These are phyloP conservation scores for Acinonyx jubatus DNA, from an alignment of 2,113 vertebrate species.

Conservation along the genomic window DNA sequence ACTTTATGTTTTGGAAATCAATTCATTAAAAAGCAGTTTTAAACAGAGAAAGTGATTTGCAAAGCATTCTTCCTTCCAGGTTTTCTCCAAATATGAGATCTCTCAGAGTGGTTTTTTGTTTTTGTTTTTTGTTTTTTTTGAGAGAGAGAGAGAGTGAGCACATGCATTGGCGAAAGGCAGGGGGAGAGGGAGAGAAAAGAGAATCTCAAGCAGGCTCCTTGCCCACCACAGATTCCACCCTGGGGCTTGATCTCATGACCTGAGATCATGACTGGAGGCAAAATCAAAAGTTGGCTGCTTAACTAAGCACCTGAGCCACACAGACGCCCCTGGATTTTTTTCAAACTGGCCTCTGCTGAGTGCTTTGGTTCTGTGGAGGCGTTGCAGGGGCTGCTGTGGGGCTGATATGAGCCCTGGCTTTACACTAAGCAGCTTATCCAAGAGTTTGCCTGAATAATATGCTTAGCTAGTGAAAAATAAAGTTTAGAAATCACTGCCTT, in stretches of 20 bases:
- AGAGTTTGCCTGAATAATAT: not conserved
- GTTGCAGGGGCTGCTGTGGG: rapidly evolving
- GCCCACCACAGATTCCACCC: too few species aligned
- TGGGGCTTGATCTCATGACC: too few species aligned
- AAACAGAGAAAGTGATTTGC: not conserved
- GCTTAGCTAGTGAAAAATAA: not conserved
- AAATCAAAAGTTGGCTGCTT: too few species aligned
- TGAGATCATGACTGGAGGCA: too few species aligned
- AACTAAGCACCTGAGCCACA: too few species aligned
- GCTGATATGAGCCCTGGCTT: not conserved
- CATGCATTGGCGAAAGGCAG: too few species aligned
- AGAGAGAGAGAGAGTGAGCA: too few species aligned
- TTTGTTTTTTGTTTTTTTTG: not conserved
- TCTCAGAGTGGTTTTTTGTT: not conserved
- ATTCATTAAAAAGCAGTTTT: not conserved
- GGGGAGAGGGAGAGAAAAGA: too few species aligned
- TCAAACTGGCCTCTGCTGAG: not conserved
- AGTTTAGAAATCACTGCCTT: not conserved
- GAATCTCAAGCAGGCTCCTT: too few species aligned
- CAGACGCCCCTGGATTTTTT: not conserved
- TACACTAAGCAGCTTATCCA: not conserved
- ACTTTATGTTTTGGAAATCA: slow-evolving; percentile 18
- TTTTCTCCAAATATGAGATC: not conserved
- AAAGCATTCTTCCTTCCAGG: not conserved
- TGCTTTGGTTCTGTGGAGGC: not conserved